Conservation (phyloP, 2,888 invertebrate genomes). For the Pharmacophagus antenor region DNA sequence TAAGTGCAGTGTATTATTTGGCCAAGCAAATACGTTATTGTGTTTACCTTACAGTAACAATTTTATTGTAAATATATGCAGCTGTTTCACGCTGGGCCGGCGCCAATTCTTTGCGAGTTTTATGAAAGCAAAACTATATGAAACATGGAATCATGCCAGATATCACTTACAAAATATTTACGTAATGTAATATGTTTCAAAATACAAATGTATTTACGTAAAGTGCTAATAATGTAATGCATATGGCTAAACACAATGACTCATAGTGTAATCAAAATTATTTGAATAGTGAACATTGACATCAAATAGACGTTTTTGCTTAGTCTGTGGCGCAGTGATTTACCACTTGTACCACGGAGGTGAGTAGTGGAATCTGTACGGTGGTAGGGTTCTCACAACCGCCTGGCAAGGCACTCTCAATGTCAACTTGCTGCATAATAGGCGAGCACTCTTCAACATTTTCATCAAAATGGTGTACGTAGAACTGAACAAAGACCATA, state of each 20-base stretch:
- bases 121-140: conserved; percentile 31
- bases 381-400: too few species aligned
- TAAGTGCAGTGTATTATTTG: not conserved
- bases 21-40: not conserved
- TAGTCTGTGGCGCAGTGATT: too few species aligned
- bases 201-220: conserved; percentile 14
- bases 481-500: too few species aligned
- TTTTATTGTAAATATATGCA: conserved; percentile 10
- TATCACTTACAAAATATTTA: conserved; percentile 10
- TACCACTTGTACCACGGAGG: too few species aligned
- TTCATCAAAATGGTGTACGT: too few species aligned
- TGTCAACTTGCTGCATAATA: too few species aligned
- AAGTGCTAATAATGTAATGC: conserved; percentile 8
- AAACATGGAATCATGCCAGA: conserved; percentile 30
- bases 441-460: too few species aligned
- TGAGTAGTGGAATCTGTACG: too few species aligned
- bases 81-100: conserved; percentile 23
- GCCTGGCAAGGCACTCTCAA: too few species aligned
- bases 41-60: conserved; percentile 16
- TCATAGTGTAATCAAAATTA: too few species aligned
- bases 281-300: too few species aligned
- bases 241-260: conserved; percentile 8
- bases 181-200: conserved; percentile 15
- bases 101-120: conserved; percentile 32
- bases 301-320: too few species aligned